Percentiles rank a stretch among this genome's conserved stretches.
phyloP scores from a whole-genome alignment of 2,113 vertebrate genomes.

The Upupa epops region DNA sequence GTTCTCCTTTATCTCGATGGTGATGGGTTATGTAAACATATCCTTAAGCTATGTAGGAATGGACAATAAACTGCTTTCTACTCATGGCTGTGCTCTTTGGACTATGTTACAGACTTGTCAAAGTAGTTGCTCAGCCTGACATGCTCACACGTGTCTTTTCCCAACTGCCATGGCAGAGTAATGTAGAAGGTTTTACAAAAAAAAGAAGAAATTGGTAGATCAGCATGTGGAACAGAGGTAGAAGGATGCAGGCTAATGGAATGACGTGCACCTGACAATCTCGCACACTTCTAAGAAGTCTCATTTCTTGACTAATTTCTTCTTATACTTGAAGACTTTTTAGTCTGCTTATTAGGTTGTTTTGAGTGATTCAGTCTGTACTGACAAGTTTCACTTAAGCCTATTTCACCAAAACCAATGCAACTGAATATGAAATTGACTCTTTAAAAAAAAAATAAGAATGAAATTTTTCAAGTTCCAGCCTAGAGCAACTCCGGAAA shows the following conservation, averaged over 20 bases:
- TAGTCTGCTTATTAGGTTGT: neutral
- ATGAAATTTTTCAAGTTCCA: neutral
- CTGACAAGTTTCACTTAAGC: neutral
- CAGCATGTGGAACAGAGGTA: neutral
- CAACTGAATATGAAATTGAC: neutral
- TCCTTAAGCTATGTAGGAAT: too few relatives aligned
- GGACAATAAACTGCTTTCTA: too few relatives aligned
- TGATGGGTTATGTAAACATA: too few relatives aligned
- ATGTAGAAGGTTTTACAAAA: neutral
- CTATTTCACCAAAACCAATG: constrained; percentile 8
- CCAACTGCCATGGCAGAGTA: neutral
- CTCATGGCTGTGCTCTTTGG: too few relatives aligned
- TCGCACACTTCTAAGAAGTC: neutral
- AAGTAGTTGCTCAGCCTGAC: too few relatives aligned
- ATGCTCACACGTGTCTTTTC: fast-evolving
- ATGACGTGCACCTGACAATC: neutral
- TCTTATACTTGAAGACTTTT: neutral
- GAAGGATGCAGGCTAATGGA: neutral
- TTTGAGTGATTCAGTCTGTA: neutral
- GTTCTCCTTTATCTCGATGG: too few relatives aligned
- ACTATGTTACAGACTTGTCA: too few relatives aligned
- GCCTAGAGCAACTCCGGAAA: neutral
- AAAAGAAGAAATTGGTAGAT: neutral
- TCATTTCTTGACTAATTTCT: neutral
- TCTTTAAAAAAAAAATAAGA: neutral